These are phyloP conservation scores for Adelphocoris suturalis DNA, from an alignment of 2,888 invertebrate genomes.

Conservation along the genomic window DNA sequence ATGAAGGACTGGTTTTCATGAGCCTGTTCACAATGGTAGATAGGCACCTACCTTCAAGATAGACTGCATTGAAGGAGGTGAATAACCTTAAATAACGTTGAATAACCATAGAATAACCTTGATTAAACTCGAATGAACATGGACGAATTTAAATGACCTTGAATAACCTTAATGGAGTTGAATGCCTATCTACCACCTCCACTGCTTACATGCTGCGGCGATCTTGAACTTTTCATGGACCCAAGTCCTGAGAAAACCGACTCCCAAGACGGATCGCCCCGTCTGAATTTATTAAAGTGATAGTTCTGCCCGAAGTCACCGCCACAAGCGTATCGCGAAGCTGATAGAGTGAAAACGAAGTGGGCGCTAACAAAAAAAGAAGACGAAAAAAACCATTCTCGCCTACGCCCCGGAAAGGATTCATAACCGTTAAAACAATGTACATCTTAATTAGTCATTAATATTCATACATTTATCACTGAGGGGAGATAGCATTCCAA, in stretches of 20 bases:
- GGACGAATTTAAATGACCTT: too few relatives aligned
- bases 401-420: slow-evolving; percentile 26
- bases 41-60: too few relatives aligned
- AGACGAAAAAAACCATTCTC: slow-evolving; percentile 4
- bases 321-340: not conserved
- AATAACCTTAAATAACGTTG: too few relatives aligned
- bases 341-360: not conserved
- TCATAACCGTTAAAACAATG: slow-evolving; percentile 52
- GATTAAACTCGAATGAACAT: too few relatives aligned
- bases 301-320: not conserved
- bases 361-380: slow-evolving; percentile 23
- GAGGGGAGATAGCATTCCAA: slow-evolving; percentile 33
- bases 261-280: not conserved
- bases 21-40: too few relatives aligned
- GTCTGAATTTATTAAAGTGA: slow-evolving; percentile 31
- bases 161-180: too few relatives aligned
- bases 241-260: not conserved
- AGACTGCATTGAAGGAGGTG: too few relatives aligned
- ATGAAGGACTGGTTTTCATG: too few relatives aligned
- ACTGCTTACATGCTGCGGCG: too few relatives aligned
- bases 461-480: slow-evolving; percentile 41
- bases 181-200: too few relatives aligned
- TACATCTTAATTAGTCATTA: slow-evolving; percentile 46
- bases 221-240: not conserved
- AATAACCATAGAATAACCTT: too few relatives aligned